These are phyloP conservation scores for Alosa sapidissima DNA, from an alignment of 2,797 vertebrate genomes.

Conservation along the genomic window DNA sequence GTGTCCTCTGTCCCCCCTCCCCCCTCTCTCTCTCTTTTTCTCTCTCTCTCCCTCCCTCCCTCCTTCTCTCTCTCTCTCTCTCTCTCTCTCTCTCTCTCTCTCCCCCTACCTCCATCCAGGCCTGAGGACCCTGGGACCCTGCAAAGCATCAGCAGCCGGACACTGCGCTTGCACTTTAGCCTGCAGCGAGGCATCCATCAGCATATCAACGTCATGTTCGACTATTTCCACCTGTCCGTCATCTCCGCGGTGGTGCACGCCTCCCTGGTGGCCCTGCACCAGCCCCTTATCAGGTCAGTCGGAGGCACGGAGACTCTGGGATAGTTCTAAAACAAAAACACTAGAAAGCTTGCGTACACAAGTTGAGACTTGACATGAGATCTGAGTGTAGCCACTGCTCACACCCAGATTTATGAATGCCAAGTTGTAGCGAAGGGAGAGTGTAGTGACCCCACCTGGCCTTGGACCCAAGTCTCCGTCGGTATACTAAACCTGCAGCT, in stretches of 20 bases:
- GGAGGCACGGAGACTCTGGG: too few relatives aligned
- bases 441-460: too few relatives aligned
- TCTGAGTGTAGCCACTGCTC: too few relatives aligned
- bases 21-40: neutral
- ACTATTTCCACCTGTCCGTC: constrained; percentile 98
- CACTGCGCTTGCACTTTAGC: constrained; percentile 95
- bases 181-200: constrained; percentile 95
- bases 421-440: too few relatives aligned
- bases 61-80: neutral
- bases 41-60: neutral
- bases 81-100: neutral
- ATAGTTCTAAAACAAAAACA: too few relatives aligned
- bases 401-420: too few relatives aligned
- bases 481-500: too few relatives aligned
- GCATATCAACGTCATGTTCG: constrained; percentile 98
- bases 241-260: constrained; percentile 92
- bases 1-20: neutral
- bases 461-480: too few relatives aligned
- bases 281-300: constrained; percentile 92
- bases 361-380: too few relatives aligned
- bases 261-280: constrained; percentile 95
- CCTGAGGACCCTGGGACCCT: constrained; percentile 88
- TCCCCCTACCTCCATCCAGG: constrained; percentile 65
- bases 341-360: too few relatives aligned
- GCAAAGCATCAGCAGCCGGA: constrained; percentile 95